Conservation (phyloP, 2,113 vertebrate genomes). For the Ceyx melanurus region DNA sequence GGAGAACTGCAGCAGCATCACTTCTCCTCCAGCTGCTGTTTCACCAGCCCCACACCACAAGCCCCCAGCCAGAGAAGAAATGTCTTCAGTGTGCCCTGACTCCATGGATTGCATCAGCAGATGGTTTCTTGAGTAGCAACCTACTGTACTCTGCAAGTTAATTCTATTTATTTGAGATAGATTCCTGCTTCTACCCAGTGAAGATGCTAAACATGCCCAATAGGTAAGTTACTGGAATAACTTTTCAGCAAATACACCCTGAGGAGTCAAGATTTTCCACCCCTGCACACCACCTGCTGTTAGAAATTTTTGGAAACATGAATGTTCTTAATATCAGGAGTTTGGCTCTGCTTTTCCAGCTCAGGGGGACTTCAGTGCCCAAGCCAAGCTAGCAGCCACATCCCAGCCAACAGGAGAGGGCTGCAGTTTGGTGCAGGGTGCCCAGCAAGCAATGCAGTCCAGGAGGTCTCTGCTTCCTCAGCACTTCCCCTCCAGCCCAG, state of each 20-base stretch:
- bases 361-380: not conserved
- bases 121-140: not conserved
- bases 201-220: not conserved
- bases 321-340: not conserved
- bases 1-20: not conserved
- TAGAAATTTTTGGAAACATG: not conserved
- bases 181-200: not conserved
- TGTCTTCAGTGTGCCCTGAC: too few relatives aligned
- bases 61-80: not conserved
- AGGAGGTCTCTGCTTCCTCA: fast-evolving
- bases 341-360: not conserved
- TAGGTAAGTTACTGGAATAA: fast-evolving
- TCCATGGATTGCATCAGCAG: fast-evolving
- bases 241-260: not conserved
- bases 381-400: not conserved
- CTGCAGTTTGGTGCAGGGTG: too few relatives aligned
- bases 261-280: not conserved
- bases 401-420: too few relatives aligned
- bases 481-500: not conserved
- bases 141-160: not conserved
- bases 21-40: not conserved
- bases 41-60: too few relatives aligned
- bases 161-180: not conserved
- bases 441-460: too few relatives aligned
- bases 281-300: not conserved